These are phyloP conservation scores for Zosterops lateralis DNA, from an alignment of 2,113 vertebrate species.

Conservation along the genomic window DNA sequence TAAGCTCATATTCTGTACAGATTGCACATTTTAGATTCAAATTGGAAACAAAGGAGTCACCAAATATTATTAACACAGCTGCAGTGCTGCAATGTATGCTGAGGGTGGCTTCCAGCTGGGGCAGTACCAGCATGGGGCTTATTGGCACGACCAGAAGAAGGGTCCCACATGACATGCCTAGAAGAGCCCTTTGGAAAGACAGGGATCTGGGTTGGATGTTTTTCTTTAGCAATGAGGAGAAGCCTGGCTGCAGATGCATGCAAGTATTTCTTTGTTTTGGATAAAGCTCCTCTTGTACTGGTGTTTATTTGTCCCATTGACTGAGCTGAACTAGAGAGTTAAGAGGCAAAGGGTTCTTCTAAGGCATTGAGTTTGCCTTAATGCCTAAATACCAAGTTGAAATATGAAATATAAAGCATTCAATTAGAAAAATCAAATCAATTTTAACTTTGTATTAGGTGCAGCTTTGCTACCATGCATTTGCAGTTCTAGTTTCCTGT, in stretches of 20 bases:
- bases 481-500: not conserved
- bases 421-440: not conserved
- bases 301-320: not conserved
- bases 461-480: fast-evolving
- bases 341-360: fast-evolving
- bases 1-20: slow-evolving; percentile 38
- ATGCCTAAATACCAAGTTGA: not conserved
- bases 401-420: not conserved
- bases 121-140: not conserved
- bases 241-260: not conserved
- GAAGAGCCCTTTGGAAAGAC: not conserved
- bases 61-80: slow-evolving; percentile 61
- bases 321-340: not conserved
- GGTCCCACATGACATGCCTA: not conserved
- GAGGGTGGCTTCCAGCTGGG: slow-evolving; percentile 42
- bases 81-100: slow-evolving; percentile 18
- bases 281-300: not conserved
- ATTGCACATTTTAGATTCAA: slow-evolving; percentile 45
- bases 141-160: not conserved
- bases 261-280: not conserved
- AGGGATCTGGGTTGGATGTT: not conserved
- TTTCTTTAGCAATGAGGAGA: not conserved
- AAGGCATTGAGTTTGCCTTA: not conserved
- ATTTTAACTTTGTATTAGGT: not conserved
- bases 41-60: slow-evolving; percentile 43